Evolutionary conservation across 2,113 vertebrate genomes (phyloP).

Genomic region (Scatophagus argus): DNA sequence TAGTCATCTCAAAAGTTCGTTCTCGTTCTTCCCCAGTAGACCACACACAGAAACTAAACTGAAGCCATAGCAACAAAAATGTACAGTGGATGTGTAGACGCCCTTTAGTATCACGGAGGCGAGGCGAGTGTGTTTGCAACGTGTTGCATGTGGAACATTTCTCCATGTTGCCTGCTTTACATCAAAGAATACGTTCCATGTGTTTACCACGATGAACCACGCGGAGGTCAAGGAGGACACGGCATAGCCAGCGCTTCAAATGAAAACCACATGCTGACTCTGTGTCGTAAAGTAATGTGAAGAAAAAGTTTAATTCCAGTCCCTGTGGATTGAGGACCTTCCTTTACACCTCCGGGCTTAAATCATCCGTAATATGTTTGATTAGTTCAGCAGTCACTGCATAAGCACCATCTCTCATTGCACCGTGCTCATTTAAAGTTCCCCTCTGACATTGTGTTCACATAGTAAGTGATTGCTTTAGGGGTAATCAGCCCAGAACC

Average conservation of each 20-base stretch:
- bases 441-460: background rate
- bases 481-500: background rate
- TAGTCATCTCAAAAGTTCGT: background rate
- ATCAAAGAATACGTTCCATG: slow-evolving; percentile 74
- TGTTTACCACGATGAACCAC: slow-evolving; percentile 64
- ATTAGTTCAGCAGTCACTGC: background rate
- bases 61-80: background rate
- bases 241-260: slow-evolving; percentile 58
- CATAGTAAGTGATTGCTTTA: background rate
- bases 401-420: background rate
- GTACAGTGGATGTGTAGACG: background rate
- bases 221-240: slow-evolving; percentile 51
- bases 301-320: slow-evolving; percentile 9
- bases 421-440: background rate
- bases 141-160: slow-evolving; percentile 45
- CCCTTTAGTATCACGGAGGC: background rate
- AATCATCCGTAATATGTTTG: background rate
- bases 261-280: slow-evolving; percentile 79
- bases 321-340: background rate
- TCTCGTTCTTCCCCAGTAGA: background rate
- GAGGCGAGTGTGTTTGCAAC: slow-evolving; percentile 7
- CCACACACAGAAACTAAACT: background rate
- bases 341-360: background rate
- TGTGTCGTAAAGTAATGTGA: slow-evolving; percentile 26
- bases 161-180: slow-evolving; percentile 19